Percentiles rank a stretch among this genome's conserved stretches.
Evolutionary conservation across 2,113 vertebrate genomes (phyloP).

Genomic region (Cochlearius cochlearius): DNA sequence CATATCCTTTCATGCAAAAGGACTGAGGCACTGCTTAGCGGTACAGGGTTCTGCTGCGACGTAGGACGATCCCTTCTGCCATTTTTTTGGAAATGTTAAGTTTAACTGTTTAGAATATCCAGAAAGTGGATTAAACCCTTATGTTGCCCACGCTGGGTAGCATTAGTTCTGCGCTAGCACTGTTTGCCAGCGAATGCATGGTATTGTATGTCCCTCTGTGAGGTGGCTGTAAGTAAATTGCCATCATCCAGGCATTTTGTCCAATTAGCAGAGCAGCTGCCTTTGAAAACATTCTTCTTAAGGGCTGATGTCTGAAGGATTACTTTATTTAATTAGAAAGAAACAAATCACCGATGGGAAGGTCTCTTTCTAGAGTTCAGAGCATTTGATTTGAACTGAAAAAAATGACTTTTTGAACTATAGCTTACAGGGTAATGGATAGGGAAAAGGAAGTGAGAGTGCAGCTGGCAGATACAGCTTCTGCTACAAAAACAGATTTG

Average conservation of each 20-base stretch:
- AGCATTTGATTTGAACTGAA: neutral
- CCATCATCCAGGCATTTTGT: neutral
- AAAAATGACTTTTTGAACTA: neutral
- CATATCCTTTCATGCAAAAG: neutral
- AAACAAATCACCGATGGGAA: neutral
- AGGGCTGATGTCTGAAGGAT: slow-evolving; percentile 14
- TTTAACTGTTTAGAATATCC: neutral
- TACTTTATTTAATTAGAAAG: slow-evolving; percentile 30
- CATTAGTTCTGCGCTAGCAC: neutral
- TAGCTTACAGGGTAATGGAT: neutral
- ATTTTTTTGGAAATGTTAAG: neutral
- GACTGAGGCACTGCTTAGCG: neutral
- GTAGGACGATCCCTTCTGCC: neutral
- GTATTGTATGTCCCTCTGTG: neutral
- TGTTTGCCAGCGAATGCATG: neutral
- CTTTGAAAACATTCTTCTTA: slow-evolving; percentile 33
- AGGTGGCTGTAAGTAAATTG: neutral
- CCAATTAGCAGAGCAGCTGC: slow-evolving; percentile 41
- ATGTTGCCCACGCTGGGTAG: neutral
- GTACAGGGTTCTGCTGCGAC: neutral
- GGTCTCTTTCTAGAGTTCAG: neutral
- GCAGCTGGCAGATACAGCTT: neutral
- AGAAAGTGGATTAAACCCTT: neutral
- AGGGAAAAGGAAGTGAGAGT: neutral
- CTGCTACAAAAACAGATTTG: neutral